Evolutionary conservation across 2,888 invertebrate genomes (phyloP).

Genomic region (Himalopsyche tibetana): DNA sequence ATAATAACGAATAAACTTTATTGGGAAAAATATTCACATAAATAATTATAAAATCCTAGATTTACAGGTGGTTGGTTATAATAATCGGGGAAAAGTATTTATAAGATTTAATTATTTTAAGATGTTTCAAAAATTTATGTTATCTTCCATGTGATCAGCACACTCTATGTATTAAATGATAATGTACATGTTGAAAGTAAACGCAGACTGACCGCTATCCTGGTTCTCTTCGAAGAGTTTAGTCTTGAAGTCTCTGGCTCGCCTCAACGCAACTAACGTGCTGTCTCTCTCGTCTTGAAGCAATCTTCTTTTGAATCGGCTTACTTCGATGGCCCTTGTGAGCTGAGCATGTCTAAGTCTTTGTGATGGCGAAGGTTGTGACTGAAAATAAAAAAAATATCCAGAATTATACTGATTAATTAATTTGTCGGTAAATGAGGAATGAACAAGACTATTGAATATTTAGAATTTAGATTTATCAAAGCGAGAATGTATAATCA

Average conservation of each 20-base stretch:
- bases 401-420: not conserved
- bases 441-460: too few relatives aligned
- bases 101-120: too few relatives aligned
- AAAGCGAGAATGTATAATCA: too few relatives aligned
- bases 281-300: slow-evolving; percentile 83
- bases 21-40: too few relatives aligned
- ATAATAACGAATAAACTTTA: too few relatives aligned
- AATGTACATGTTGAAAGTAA: not conserved
- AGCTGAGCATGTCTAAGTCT: slow-evolving; percentile 80
- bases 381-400: slow-evolving; percentile 69
- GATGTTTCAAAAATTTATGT: too few relatives aligned
- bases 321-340: slow-evolving; percentile 83
- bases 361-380: slow-evolving; percentile 81
- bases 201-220: slow-evolving; percentile 78
- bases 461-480: not conserved
- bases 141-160: too few relatives aligned
- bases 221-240: slow-evolving; percentile 82
- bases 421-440: too few relatives aligned
- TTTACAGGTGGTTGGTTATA: too few relatives aligned
- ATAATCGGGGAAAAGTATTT: too few relatives aligned
- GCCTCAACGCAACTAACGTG: slow-evolving; percentile 79
- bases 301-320: slow-evolving; percentile 82
- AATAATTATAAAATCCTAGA: too few relatives aligned
- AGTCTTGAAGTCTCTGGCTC: slow-evolving; percentile 80
- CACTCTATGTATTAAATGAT: too few relatives aligned